A percentile compares a stretch with the other conserved stretches of the same genome.
phyloP scores from a whole-genome alignment of 2,888 invertebrate species.

The Perithous albicinctus region DNA sequence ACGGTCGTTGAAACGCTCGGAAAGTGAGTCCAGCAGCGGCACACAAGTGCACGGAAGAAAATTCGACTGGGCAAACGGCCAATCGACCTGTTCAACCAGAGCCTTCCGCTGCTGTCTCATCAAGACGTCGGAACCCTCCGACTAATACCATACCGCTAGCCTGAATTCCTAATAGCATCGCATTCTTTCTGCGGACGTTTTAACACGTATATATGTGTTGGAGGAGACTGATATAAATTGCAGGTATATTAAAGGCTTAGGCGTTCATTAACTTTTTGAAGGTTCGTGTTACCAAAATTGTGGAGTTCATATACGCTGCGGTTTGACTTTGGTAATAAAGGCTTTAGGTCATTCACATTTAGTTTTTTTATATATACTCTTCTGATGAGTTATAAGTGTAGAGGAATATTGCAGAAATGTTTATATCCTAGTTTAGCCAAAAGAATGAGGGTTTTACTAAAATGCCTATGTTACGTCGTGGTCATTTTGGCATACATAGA shows the following conservation, averaged over 20 bases:
- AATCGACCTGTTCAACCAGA: slow-evolving; percentile 51
- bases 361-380: too few species aligned
- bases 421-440: too few species aligned
- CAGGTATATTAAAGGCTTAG: not conserved
- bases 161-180: slow-evolving; percentile 52
- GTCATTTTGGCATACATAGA: too few species aligned
- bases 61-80: slow-evolving; percentile 61
- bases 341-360: too few species aligned
- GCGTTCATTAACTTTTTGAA: not conserved
- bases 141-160: slow-evolving; percentile 41
- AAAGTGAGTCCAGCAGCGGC: not conserved
- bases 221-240: not conserved
- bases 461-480: too few species aligned
- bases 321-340: not conserved
- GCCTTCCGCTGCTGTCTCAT: slow-evolving; percentile 56
- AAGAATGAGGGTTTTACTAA: too few species aligned
- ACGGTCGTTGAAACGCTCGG: slow-evolving; percentile 25
- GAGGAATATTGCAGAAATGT: too few species aligned
- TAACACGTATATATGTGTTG: not conserved
- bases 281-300: not conserved
- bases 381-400: too few species aligned
- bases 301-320: not conserved
- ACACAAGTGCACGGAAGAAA: slow-evolving; percentile 14
- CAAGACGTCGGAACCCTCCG: slow-evolving; percentile 32
- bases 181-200: slow-evolving; percentile 26